A percentile compares a stretch with the other conserved stretches of the same genome.
Evolutionary conservation across 1,140 invertebrate species (phyloP).

Genomic region (Drosophila bocki): DNA sequence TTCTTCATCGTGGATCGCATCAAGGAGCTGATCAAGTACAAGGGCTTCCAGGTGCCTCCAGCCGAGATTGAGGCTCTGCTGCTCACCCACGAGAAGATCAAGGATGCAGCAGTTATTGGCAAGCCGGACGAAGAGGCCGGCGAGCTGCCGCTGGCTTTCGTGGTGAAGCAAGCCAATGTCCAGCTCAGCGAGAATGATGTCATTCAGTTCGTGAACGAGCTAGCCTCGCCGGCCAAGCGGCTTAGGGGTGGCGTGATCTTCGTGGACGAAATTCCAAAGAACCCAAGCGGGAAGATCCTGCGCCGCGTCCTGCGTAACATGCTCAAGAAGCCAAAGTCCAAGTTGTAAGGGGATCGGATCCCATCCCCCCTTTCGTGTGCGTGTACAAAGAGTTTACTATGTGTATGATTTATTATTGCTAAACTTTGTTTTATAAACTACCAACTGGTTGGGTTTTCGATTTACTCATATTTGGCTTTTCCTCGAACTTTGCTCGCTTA

Average conservation of each 20-base stretch:
- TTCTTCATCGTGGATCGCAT: conserved; percentile 91
- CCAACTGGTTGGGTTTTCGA: conserved; percentile 72
- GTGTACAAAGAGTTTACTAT: conserved; percentile 71
- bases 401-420: conserved; percentile 72
- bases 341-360: conserved; percentile 70
- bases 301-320: conserved; percentile 86
- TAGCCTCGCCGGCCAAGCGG: conserved; percentile 87
- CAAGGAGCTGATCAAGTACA: conserved; percentile 93
- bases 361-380: not conserved
- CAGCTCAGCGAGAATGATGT: conserved; percentile 86
- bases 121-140: conserved; percentile 89
- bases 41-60: conserved; percentile 92
- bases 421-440: conserved; percentile 80
- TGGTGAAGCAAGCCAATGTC: conserved; percentile 86
- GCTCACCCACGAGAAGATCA: conserved; percentile 88
- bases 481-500: conserved; percentile 67
- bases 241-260: conserved; percentile 89
- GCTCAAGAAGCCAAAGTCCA: conserved; percentile 82
- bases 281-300: conserved; percentile 89
- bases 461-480: conserved; percentile 65
- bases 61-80: conserved; percentile 92
- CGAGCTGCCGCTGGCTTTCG: conserved; percentile 87
- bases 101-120: conserved; percentile 92
- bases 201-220: conserved; percentile 86
- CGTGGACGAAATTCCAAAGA: conserved; percentile 89